Conservation (phyloP, 2,888 invertebrate genomes). For the Torymus tubicola region DNA sequence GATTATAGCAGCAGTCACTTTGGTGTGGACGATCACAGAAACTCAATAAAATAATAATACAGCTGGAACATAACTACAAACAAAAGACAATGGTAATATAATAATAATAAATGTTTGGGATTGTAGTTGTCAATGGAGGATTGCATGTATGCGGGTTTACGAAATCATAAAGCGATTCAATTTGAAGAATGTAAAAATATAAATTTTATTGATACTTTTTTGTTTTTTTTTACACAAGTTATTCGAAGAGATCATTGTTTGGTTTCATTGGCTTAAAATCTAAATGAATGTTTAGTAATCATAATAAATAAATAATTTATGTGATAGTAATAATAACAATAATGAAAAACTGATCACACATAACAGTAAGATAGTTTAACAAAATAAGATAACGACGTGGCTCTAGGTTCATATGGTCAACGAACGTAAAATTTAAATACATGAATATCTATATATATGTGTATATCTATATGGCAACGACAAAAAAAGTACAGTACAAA, state of each 20-base stretch:
- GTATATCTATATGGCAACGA: slow-evolving; percentile 1
- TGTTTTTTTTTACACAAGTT: slow-evolving; percentile 26
- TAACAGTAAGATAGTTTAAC: no score
- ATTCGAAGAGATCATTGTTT: slow-evolving; percentile 12
- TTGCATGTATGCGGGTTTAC: slow-evolving; percentile 46
- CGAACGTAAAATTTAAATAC: no score
- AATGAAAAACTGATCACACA: no score
- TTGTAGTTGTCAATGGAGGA: slow-evolving; percentile 41
- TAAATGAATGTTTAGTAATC: slow-evolving; percentile 3
- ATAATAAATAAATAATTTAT: not conserved
- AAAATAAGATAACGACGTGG: no score
- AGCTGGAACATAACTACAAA: not conserved
- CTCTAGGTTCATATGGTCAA: no score
- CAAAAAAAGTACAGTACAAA: slow-evolving; percentile 10
- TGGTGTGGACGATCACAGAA: no score
- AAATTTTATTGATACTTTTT: slow-evolving; percentile 39
- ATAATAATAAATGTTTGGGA: slow-evolving; percentile 37
- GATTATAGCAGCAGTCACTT: no score
- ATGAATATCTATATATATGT: not conserved
- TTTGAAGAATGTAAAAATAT: slow-evolving; percentile 39
- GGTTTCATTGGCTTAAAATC: not conserved
- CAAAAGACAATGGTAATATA: slow-evolving; percentile 16
- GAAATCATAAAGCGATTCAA: slow-evolving; percentile 49
- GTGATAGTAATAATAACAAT: no score
- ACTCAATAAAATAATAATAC: no score